phyloP scores from a whole-genome alignment of 2,113 vertebrate species.

The Balaenoptera acutorostrata region DNA sequence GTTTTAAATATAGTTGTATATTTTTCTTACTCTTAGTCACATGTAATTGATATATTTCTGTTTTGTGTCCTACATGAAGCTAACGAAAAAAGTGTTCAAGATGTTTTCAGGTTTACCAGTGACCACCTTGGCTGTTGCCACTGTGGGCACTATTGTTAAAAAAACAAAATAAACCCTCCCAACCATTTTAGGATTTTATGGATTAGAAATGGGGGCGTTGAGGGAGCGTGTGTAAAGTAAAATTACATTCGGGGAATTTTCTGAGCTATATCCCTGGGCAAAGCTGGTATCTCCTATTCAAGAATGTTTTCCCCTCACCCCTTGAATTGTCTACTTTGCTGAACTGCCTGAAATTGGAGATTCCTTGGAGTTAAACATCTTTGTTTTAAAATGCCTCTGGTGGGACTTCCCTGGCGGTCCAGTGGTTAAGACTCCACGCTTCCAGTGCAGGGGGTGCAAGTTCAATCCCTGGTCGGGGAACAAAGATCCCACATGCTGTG shows the following conservation, averaged over 20 bases:
- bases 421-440: too few relatives aligned
- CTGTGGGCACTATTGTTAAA: background rate
- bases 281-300: background rate
- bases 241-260: background rate
- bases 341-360: background rate
- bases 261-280: background rate
- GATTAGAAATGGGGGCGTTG: background rate
- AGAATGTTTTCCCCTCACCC: fast-evolving
- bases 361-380: background rate
- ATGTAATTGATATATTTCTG: slow-evolving; percentile 72
- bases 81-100: background rate
- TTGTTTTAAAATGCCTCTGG: background rate
- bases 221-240: background rate
- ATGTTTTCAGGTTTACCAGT: background rate
- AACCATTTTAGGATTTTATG: background rate
- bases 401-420: too few relatives aligned
- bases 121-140: background rate
- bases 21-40: slow-evolving; percentile 80
- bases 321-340: background rate
- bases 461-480: too few relatives aligned
- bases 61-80: slow-evolving; percentile 44
- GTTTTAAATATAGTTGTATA: slow-evolving; percentile 83
- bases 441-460: too few relatives aligned
- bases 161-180: background rate
- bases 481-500: too few relatives aligned